These are phyloP conservation scores for Exephanes ischioxanthus DNA, from an alignment of 2,888 invertebrate genomes.

Conservation along the genomic window DNA sequence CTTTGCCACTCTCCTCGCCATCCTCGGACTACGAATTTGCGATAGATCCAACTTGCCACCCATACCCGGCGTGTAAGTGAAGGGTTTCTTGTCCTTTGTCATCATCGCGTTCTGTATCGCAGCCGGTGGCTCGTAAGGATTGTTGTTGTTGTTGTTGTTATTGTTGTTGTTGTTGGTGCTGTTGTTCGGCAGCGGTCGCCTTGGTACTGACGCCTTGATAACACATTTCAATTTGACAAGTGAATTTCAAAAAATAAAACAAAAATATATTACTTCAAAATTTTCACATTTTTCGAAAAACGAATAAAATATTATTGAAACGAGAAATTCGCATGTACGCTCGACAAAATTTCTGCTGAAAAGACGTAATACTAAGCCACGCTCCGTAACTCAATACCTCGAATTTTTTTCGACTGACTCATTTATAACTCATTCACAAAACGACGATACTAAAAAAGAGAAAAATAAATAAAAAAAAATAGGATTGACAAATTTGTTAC, in stretches of 20 bases:
- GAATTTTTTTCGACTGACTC: conserved; percentile 15
- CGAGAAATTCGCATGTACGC: not conserved
- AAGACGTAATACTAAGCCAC: not conserved
- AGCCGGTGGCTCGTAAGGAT: conserved; percentile 90
- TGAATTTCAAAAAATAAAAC: not conserved
- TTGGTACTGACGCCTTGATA: conserved; percentile 61
- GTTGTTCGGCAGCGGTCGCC: conserved; percentile 72
- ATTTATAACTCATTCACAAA: conserved; percentile 1
- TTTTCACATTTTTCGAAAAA: not conserved
- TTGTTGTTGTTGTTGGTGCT: conserved; percentile 69
- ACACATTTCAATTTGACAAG: not conserved
- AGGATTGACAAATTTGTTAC: no score
- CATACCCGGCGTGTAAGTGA: conserved; percentile 98
- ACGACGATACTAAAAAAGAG: no score
- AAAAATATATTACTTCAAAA: not conserved
- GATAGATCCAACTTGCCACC: conserved; percentile 90
- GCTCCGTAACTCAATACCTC: not conserved
- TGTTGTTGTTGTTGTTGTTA: conserved; percentile 69
- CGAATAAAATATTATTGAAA: not conserved
- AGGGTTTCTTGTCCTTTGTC: conserved; percentile 98
- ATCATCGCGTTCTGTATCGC: conserved; percentile 97
- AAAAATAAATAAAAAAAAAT: not conserved
- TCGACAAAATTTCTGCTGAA: not conserved
- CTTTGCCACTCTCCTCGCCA: conserved; percentile 91
- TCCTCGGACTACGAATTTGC: conserved; percentile 95